These are phyloP conservation scores for Hipparchia semele DNA, from an alignment of 2,888 invertebrate genomes.

Conservation along the genomic window DNA sequence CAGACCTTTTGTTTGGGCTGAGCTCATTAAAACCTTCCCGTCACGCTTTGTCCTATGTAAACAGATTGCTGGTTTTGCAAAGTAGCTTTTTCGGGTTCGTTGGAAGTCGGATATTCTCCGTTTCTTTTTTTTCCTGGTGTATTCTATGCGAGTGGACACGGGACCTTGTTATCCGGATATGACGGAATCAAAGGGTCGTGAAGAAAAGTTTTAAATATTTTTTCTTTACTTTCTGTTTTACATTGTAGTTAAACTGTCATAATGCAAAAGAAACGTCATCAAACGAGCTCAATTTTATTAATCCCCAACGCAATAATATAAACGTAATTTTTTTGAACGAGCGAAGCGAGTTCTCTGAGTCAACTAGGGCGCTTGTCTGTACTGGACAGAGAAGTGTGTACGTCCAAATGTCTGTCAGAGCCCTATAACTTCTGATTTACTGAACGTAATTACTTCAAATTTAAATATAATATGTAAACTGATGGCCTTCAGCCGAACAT, in stretches of 20 bases:
- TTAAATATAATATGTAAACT: too few relatives aligned
- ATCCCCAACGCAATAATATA: too few relatives aligned
- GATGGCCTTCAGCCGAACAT: too few relatives aligned
- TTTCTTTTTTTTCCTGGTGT: slow-evolving; percentile 5
- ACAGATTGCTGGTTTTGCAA: slow-evolving; percentile 31
- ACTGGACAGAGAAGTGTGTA: too few relatives aligned
- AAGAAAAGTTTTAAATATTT: not conserved
- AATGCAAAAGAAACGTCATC: too few relatives aligned
- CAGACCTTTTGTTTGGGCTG: slow-evolving; percentile 36
- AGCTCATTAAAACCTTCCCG: slow-evolving; percentile 37
- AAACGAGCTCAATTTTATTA: too few relatives aligned
- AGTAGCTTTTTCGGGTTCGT: slow-evolving; percentile 30
- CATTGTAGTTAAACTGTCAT: not conserved
- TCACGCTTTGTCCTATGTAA: slow-evolving; percentile 37
- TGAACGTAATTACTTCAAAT: too few relatives aligned
- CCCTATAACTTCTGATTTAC: too few relatives aligned
- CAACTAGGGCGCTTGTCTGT: too few relatives aligned
- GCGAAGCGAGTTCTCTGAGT: too few relatives aligned
- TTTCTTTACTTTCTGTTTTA: not conserved
- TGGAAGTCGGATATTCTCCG: slow-evolving; percentile 18
- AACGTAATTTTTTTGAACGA: too few relatives aligned
- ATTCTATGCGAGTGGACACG: not conserved
- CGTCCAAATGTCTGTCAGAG: too few relatives aligned
- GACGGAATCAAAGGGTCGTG: slow-evolving; percentile 9
- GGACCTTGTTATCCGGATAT: slow-evolving; percentile 15